Percentiles rank a stretch among this genome's conserved stretches.
Evolutionary conservation across 2,888 invertebrate genomes (phyloP).

Genomic region (Microchrysa polita): DNA sequence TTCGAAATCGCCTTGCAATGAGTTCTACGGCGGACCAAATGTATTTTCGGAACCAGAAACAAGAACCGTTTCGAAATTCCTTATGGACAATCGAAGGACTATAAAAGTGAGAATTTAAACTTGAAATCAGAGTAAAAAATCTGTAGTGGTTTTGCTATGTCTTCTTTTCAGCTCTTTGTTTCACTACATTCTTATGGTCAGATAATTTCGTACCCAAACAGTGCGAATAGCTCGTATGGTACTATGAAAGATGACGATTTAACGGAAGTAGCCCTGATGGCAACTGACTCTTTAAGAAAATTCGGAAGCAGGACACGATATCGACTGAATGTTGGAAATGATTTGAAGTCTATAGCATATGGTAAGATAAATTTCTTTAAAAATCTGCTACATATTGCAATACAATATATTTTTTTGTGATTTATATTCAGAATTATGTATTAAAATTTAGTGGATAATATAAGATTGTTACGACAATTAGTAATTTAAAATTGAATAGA

Average conservation of each 20-base stretch:
- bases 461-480: no score
- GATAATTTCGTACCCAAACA: constrained; percentile 71
- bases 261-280: constrained; percentile 62
- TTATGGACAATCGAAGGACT: constrained; percentile 69
- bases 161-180: constrained; percentile 67
- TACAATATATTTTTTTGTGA: no score
- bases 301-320: constrained; percentile 61
- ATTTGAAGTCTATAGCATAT: constrained; percentile 59
- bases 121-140: background rate
- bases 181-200: constrained; percentile 77
- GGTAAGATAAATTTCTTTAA: constrained; percentile 54
- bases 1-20: constrained; percentile 78
- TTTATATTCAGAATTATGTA: no score
- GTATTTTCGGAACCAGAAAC: constrained; percentile 85
- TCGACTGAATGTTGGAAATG: constrained; percentile 61
- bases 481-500: no score
- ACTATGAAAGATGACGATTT: constrained; percentile 60
- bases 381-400: no score
- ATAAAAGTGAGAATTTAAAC: constrained; percentile 67
- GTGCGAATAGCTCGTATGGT: constrained; percentile 59
- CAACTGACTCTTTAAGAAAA: constrained; percentile 59
- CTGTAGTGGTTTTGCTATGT: constrained; percentile 24
- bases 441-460: no score
- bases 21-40: constrained; percentile 76
- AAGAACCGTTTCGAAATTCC: constrained; percentile 71